These are phyloP conservation scores for Colinus virginianus DNA, from an alignment of 2,113 vertebrate species.

Conservation along the genomic window DNA sequence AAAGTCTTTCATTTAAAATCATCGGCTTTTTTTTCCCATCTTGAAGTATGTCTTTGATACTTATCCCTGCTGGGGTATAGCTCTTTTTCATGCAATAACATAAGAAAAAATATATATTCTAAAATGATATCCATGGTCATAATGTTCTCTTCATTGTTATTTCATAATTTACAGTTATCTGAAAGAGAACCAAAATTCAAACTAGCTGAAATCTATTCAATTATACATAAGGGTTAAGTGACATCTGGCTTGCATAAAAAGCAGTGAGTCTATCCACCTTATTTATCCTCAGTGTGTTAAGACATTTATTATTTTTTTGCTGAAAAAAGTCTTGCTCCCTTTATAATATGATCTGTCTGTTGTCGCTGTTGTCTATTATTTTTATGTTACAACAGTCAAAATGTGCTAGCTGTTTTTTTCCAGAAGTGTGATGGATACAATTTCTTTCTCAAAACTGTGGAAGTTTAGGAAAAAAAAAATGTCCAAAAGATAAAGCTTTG, in stretches of 20 bases:
- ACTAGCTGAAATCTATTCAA: neutral
- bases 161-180: neutral
- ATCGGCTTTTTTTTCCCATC: neutral
- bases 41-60: neutral
- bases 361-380: neutral
- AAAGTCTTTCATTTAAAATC: conserved; percentile 1
- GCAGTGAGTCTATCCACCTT: neutral
- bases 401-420: neutral
- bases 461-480: neutral
- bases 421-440: neutral
- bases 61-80: neutral
- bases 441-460: neutral
- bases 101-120: neutral
- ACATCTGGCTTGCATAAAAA: neutral
- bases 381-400: neutral
- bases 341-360: neutral
- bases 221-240: neutral
- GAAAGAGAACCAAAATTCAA: neutral
- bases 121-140: neutral
- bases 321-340: neutral
- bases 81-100: neutral
- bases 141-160: neutral
- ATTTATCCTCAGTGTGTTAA: neutral
- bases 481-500: neutral
- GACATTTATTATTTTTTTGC: neutral